These are phyloP conservation scores for Tokudaia muenninki DNA, from an alignment of 2,797 vertebrate species.

Conservation along the genomic window DNA sequence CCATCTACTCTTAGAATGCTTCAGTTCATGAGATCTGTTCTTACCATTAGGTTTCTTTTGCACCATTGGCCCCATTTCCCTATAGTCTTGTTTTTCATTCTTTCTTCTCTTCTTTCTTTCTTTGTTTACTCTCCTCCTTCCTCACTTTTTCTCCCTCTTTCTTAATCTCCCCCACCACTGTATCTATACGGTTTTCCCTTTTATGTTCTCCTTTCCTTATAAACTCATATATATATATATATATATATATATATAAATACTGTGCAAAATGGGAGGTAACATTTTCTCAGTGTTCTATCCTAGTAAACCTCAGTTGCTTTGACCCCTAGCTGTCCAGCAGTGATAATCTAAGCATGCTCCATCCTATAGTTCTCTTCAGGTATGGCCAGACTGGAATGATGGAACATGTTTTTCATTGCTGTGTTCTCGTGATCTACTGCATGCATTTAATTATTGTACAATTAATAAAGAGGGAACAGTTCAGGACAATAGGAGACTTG, in stretches of 20 bases:
- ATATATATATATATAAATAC: not conserved
- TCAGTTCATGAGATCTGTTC: not conserved
- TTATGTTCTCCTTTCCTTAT: not conserved
- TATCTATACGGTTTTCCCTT: not conserved
- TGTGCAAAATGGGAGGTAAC: not conserved
- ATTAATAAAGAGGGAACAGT: not conserved
- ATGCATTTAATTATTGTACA: slow-evolving; percentile 1
- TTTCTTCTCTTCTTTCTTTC: not conserved
- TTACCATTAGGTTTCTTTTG: not conserved
- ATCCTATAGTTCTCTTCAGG: not conserved
- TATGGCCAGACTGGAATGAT: not conserved
- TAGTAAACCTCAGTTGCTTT: not conserved
- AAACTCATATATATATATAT: not conserved
- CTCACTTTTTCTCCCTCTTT: not conserved
- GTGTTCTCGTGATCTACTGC: not conserved
- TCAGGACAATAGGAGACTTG: not conserved
- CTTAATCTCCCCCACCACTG: accelerated
- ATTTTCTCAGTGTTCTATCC: not conserved
- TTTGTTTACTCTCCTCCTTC: accelerated
- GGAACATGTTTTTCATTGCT: not conserved
- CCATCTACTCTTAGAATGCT: not conserved
- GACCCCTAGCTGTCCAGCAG: not conserved
- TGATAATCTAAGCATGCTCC: not conserved
- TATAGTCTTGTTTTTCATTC: not conserved
- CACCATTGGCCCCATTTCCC: no score